These are phyloP conservation scores for Plagiodera versicolora DNA, from an alignment of 2,888 invertebrate genomes.

Conservation along the genomic window DNA sequence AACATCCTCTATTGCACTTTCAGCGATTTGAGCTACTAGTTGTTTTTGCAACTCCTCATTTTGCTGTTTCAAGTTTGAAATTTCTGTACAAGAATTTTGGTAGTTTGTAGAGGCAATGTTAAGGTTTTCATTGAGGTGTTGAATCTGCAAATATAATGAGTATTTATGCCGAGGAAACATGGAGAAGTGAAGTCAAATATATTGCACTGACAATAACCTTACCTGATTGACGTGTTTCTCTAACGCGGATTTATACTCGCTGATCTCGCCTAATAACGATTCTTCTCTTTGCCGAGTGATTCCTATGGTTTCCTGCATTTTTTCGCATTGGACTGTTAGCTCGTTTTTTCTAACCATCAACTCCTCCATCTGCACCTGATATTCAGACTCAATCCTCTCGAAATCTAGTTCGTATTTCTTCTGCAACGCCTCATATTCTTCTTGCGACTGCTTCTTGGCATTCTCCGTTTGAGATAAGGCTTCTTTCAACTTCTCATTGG, in stretches of 20 bases:
- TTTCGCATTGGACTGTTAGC: constrained; percentile 49
- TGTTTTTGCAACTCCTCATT: constrained; percentile 27
- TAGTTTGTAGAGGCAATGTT: constrained; percentile 14
- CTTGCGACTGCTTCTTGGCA: constrained; percentile 54
- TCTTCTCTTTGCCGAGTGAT: constrained; percentile 36
- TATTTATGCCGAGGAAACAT: too few species aligned
- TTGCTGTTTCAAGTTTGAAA: constrained; percentile 42
- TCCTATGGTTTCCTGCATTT: constrained; percentile 54
- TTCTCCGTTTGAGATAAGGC: constrained; percentile 57
- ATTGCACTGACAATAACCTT: too few species aligned
- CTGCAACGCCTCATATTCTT: constrained; percentile 53
- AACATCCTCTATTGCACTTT: constrained; percentile 32
- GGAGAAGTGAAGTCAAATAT: too few species aligned
- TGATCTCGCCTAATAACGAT: constrained; percentile 30
- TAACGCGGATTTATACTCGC: constrained; percentile 32
- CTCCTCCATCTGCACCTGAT: constrained; percentile 53
- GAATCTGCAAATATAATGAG: constrained; percentile 16
- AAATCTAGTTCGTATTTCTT: constrained; percentile 54
- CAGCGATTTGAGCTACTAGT: constrained; percentile 32
- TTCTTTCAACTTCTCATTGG: constrained; percentile 57
- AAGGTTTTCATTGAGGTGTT: constrained; percentile 23
- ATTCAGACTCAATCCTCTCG: constrained; percentile 58
- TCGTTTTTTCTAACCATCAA: constrained; percentile 48
- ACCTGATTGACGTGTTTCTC: constrained; percentile 22
- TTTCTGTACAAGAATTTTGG: constrained; percentile 16